Base-by-base conservation (phyloP, 2,888 invertebrate species). In the Apotomis capreana region DNA sequence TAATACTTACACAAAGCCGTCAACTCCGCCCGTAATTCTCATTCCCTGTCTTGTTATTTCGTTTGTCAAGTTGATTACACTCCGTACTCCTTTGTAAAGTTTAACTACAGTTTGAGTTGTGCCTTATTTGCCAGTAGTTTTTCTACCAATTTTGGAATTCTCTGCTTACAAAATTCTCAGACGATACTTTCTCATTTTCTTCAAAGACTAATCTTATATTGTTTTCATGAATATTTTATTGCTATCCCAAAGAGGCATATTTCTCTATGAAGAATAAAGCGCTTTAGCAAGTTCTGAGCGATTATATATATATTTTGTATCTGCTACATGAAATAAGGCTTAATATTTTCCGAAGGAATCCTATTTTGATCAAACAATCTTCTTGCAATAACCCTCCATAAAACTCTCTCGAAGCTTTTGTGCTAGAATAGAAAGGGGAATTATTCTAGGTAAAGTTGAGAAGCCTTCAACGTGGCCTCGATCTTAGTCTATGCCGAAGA, bases 51-150 rank as follows among this genome's bases (percentile, higher is more conserved):
- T 67, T 65, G 60, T 70, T 71, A 71, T 71, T 71, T 67, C 67
- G 61, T 71, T 71, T 71, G 70, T 71, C 67, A 71, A 71, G 61
- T 71, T 71, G 60, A 71, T 71, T 71, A 71, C 69, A 62, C 70
- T 67, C 58, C 64, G 64, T 64, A 54, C 54, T 67, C 54, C 70
- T 57, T 67, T 67, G 61, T 49, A 65, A 71, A 71, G 61, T 71
- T 71, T 61, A 55, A 49, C 61, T 61, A 51, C 61, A 67, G 67
- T 71, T 71, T 67, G 40, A 54, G 49, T 57, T 61, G 37, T 10
- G 13, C 40, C 54, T 57, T 61, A 51, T 67, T 49, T 49, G 9
- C 49, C 9, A 5, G 37, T 64, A 51, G 51, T 63, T 49, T 15
- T 55, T 44, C 9, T 15, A 13, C n/a, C 3, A 49, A 12, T 68